These are phyloP conservation scores for Sphenopsis melanotis DNA, from an alignment of 2,797 vertebrate genomes.

Conservation along the genomic window DNA sequence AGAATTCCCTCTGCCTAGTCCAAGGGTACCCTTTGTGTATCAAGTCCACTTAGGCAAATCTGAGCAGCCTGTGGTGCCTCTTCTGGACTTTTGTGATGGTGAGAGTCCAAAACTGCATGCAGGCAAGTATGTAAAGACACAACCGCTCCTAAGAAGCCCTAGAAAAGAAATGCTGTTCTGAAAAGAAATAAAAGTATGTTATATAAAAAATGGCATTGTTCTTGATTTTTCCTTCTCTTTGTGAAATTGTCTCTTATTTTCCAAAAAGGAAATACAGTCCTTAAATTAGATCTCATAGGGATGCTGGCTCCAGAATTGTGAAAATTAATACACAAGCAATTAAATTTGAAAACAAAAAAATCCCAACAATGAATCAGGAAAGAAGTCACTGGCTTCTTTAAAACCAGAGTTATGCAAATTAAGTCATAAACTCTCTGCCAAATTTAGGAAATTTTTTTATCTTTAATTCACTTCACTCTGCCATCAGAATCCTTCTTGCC, in stretches of 20 bases:
- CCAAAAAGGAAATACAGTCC: not conserved
- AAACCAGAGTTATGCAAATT: slow-evolving; percentile 38
- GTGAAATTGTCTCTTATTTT: not conserved
- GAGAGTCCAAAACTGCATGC: not conserved
- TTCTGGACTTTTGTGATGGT: not conserved
- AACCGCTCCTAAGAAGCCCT: not conserved
- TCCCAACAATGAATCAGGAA: not conserved
- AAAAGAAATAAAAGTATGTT: not conserved
- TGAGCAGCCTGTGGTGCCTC: not conserved
- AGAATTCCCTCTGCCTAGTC: not conserved
- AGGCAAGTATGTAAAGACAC: not conserved
- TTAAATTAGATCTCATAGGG: slow-evolving; percentile 39
- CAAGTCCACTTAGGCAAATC: not conserved
- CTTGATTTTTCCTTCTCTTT: not conserved
- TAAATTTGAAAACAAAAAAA: slow-evolving; percentile 29
- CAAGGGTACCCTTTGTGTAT: not conserved
- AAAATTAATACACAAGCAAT: slow-evolving; percentile 44
- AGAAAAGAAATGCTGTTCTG: not conserved
- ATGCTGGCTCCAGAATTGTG: slow-evolving; percentile 38
- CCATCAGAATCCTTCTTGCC: slow-evolving; percentile 32
- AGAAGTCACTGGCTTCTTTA: slow-evolving; percentile 1
- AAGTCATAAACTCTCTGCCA: slow-evolving; percentile 2
- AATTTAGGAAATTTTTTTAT: not conserved
- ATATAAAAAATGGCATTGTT: not conserved
- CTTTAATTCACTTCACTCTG: slow-evolving; percentile 41